Evolutionary conservation across 1,140 invertebrate species (phyloP).

Genomic region (Drosophila lini): DNA sequence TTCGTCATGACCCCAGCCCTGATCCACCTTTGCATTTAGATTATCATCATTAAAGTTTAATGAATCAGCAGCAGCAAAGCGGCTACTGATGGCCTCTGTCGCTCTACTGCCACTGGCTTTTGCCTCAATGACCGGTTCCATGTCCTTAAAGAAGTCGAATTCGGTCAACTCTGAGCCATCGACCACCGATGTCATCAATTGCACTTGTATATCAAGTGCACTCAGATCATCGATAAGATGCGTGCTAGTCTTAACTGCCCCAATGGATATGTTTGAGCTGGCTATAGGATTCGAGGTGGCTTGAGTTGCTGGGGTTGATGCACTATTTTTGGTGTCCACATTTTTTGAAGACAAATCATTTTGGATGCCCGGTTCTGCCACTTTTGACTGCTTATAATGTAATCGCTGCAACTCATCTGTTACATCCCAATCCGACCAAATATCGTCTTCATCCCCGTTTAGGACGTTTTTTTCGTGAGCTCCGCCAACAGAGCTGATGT

Average conservation of each 20-base stretch:
- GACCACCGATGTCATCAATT: constrained; percentile 84
- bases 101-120: constrained; percentile 71
- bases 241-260: neutral
- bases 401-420: constrained; percentile 84
- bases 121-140: constrained; percentile 92
- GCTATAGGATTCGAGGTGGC: constrained; percentile 48
- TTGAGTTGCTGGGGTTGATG: constrained; percentile 34
- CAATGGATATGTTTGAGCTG: constrained; percentile 22
- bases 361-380: neutral
- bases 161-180: constrained; percentile 84
- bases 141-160: constrained; percentile 92
- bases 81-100: constrained; percentile 40
- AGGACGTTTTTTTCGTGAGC: constrained; percentile 41
- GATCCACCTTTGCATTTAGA: constrained; percentile 33
- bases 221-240: constrained; percentile 87
- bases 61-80: constrained; percentile 60
- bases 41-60: constrained; percentile 9
- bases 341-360: constrained; percentile 24
- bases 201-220: constrained; percentile 90
- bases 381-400: constrained; percentile 27
- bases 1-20: constrained; percentile 72
- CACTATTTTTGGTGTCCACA: constrained; percentile 40
- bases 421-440: constrained; percentile 92
- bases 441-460: constrained; percentile 84
- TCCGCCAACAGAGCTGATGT: neutral